Percentiles rank a stretch among this genome's conserved stretches.
Conservation (phyloP, 2,113 vertebrate genomes). For the Lasiurus borealis region DNA sequence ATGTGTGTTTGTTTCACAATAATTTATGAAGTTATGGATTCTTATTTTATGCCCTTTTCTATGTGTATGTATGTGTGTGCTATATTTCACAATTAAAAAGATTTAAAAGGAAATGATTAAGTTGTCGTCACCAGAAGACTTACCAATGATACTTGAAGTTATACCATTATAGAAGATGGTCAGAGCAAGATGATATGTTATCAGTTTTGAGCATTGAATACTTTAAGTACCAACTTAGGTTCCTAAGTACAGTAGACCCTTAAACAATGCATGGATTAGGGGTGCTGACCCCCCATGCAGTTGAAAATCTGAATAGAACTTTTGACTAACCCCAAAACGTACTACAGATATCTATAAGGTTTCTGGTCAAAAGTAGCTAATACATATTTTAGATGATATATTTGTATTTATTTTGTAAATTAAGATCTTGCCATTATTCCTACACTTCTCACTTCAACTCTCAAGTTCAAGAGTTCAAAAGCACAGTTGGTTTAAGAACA, state of each 20-base stretch:
- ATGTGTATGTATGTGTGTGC: accelerated
- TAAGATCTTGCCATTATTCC: constrained; percentile 51
- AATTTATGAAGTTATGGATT: constrained; percentile 28
- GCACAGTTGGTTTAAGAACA: background rate
- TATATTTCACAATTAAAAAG: constrained; percentile 8
- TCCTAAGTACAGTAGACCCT: background rate
- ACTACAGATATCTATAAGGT: background rate
- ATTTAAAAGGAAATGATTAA: constrained; percentile 34
- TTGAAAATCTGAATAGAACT: background rate
- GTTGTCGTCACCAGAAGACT: background rate
- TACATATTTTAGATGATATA: background rate
- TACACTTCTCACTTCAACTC: background rate
- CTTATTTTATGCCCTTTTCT: background rate
- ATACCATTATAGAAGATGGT: too few species aligned
- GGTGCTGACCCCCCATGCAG: background rate
- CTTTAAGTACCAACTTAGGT: background rate
- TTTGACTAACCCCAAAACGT: background rate
- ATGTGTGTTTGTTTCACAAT: background rate
- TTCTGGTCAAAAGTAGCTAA: too few species aligned
- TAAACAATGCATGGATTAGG: background rate
- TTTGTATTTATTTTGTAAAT: constrained; percentile 68
- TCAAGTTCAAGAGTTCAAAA: constrained; percentile 23
- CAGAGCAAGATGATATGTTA: background rate
- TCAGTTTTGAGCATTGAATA: background rate
- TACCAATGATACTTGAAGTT: background rate